Evolutionary conservation across 2,113 vertebrate genomes (phyloP).

Genomic region (Amia ocellicauda): DNA sequence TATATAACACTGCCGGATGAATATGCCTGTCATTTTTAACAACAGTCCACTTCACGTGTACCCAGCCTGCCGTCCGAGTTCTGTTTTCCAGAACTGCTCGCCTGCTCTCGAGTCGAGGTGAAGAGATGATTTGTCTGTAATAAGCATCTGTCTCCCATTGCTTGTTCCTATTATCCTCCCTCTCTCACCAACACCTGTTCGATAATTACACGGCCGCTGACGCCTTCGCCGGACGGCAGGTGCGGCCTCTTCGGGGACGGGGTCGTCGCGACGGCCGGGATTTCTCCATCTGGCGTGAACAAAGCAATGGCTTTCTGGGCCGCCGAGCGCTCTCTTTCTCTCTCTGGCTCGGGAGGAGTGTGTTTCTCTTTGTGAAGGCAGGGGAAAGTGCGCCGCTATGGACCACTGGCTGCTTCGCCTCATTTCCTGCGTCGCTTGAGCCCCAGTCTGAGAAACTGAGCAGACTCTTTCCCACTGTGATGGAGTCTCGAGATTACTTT

Average conservation of each 20-base stretch:
- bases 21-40: not conserved
- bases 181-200: slow-evolving; percentile 39
- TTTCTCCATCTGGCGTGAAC: slow-evolving; percentile 38
- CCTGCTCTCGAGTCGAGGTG: not conserved
- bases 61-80: not conserved
- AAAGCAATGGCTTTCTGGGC: slow-evolving; percentile 16
- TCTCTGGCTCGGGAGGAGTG: not conserved
- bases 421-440: not conserved
- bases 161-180: slow-evolving; percentile 24
- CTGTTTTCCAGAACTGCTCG: not conserved
- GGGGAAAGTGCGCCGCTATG: not conserved
- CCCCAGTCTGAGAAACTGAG: not conserved
- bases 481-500: not conserved
- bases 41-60: not conserved
- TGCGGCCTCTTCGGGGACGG: slow-evolving; percentile 29
- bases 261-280: slow-evolving; percentile 30
- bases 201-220: slow-evolving; percentile 34
- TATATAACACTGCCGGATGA: not conserved
- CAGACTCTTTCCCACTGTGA: not conserved
- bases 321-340: not conserved
- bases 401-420: not conserved
- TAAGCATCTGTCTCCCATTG: slow-evolving; percentile 28
- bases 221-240: slow-evolving; percentile 34
- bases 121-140: slow-evolving; percentile 5
- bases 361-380: not conserved